phyloP scores from a whole-genome alignment of 1,140 invertebrate genomes.

The Sitodiplosis mosellana region DNA sequence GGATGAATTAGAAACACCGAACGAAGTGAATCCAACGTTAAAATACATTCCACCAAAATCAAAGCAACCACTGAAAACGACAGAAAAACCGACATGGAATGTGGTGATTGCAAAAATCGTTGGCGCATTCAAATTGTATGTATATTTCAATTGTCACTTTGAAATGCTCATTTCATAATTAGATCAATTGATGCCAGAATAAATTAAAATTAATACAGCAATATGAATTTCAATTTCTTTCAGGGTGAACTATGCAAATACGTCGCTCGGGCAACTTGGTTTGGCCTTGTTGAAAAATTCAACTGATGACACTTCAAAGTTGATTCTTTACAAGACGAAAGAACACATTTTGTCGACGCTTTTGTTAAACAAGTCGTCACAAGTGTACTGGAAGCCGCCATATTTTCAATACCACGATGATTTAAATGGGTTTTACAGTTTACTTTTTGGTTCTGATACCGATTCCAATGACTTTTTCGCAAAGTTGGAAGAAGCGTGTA shows the following conservation, averaged over 20 bases:
- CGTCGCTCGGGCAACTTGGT: slow-evolving; percentile 11
- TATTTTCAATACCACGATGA: slow-evolving; percentile 19
- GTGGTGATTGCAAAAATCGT: slow-evolving; percentile 14
- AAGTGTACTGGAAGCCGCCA: slow-evolving; percentile 5
- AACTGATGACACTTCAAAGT: slow-evolving; percentile 1
- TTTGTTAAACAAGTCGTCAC: neutral
- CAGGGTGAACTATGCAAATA: slow-evolving; percentile 1
- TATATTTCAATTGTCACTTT: neutral
- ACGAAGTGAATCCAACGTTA: neutral
- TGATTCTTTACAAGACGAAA: slow-evolving; percentile 14
- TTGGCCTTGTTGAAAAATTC: slow-evolving; percentile 11
- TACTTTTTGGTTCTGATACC: slow-evolving; percentile 8
- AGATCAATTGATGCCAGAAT: too few relatives aligned
- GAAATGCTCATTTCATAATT: too few relatives aligned
- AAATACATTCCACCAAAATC: neutral
- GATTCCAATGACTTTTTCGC: slow-evolving; percentile 11
- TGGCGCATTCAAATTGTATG: slow-evolving; percentile 6
- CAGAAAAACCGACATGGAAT: slow-evolving; percentile 3
- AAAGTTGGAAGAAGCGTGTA: neutral
- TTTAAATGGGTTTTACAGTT: slow-evolving; percentile 12
- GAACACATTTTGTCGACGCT: slow-evolving; percentile 4
- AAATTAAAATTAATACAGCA: too few relatives aligned
- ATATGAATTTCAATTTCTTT: neutral
- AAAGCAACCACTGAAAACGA: neutral
- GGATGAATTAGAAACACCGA: too few relatives aligned